Percentiles rank a stretch among this genome's conserved stretches.
Conservation (phyloP, 2,888 invertebrate genomes). For the Parnassius glacialis region DNA sequence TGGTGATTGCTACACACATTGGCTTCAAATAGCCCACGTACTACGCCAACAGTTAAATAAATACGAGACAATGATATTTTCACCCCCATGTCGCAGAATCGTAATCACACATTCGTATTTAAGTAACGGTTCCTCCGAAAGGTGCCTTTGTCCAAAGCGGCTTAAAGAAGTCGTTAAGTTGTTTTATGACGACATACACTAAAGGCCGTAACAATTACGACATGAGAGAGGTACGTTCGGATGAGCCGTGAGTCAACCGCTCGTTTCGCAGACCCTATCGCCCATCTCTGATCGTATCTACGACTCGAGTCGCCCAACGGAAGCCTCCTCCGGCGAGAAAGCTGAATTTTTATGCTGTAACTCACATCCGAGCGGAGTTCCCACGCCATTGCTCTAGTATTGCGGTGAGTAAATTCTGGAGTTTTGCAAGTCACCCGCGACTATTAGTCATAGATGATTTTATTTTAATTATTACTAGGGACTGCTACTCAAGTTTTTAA, state of each 20-base stretch:
- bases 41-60: no score
- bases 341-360: conserved; percentile 67
- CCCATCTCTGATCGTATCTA: conserved; percentile 66
- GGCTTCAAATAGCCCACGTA: no score
- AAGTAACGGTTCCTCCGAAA: conserved; percentile 22
- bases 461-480: background rate
- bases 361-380: conserved; percentile 52
- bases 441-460: conserved; percentile 31
- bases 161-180: conserved; percentile 30
- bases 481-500: no score
- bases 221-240: conserved; percentile 27
- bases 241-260: conserved; percentile 51
- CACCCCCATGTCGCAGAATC: conserved; percentile 4
- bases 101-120: conserved; percentile 24
- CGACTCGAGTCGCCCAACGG: conserved; percentile 56
- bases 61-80: no score
- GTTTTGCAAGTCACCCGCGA: conserved; percentile 23
- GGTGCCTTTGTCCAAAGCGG: conserved; percentile 23
- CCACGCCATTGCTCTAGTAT: conserved; percentile 50
- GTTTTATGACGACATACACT: conserved; percentile 27
- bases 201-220: conserved; percentile 31
- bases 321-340: conserved; percentile 68
- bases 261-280: conserved; percentile 60
- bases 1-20: no score
- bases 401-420: conserved; percentile 34